Evolutionary conservation across 2,797 vertebrate genomes (phyloP).

Genomic region (Acestrorhynchus altus): DNA sequence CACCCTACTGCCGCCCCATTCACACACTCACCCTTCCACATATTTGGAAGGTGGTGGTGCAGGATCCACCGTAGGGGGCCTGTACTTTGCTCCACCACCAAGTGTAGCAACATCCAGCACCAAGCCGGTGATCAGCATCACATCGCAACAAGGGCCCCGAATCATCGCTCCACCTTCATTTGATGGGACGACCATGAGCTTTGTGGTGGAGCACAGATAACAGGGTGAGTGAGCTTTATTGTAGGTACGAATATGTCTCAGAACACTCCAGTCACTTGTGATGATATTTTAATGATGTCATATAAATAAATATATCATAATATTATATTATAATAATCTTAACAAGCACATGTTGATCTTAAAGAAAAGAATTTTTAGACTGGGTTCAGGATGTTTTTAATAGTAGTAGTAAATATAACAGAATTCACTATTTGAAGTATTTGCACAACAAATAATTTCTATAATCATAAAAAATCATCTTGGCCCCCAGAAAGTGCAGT

Average conservation of each 20-base stretch:
- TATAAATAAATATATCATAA: too few relatives aligned
- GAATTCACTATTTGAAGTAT: too few relatives aligned
- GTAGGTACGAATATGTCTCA: background rate
- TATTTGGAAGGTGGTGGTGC: constrained; percentile 57
- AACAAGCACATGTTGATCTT: too few relatives aligned
- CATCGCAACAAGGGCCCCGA: constrained; percentile 90
- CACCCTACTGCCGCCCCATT: constrained; percentile 65
- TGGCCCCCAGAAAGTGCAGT: too few relatives aligned
- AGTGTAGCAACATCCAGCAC: constrained; percentile 70
- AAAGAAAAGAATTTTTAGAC: too few relatives aligned
- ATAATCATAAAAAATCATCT: too few relatives aligned
- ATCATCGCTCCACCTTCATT: constrained; percentile 95
- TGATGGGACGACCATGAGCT: constrained; percentile 97
- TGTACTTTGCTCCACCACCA: constrained; percentile 87
- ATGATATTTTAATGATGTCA: too few relatives aligned
- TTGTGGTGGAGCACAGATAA: constrained; percentile 96
- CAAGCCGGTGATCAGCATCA: constrained; percentile 93
- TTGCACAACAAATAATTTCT: too few relatives aligned
- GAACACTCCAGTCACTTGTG: too few relatives aligned
- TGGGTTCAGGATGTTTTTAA: too few relatives aligned
- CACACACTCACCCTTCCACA: constrained; percentile 61
- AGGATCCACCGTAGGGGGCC: constrained; percentile 68
- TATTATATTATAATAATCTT: too few relatives aligned
- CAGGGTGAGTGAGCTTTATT: constrained; percentile 65
- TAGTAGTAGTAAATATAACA: too few relatives aligned